These are phyloP conservation scores for Eubasilissa splendida DNA, from an alignment of 2,888 invertebrate species.

Conservation along the genomic window DNA sequence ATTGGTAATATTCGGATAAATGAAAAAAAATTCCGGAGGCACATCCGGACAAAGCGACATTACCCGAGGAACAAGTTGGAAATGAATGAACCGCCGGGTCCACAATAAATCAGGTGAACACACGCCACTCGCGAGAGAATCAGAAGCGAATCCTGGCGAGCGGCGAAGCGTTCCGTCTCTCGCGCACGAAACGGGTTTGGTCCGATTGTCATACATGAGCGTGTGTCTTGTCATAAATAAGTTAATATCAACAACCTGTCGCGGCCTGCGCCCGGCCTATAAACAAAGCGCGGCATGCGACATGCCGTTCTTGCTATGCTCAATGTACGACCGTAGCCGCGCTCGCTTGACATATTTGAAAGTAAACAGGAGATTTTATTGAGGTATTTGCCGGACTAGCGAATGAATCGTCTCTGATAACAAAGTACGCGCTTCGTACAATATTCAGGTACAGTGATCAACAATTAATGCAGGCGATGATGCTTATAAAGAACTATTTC, in stretches of 20 bases:
- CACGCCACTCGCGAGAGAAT: too few relatives aligned
- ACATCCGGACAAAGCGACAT: too few relatives aligned
- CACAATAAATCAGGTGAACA: too few relatives aligned
- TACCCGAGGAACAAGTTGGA: too few relatives aligned
- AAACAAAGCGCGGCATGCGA: constrained; percentile 28
- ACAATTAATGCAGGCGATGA: too few relatives aligned
- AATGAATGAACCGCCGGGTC: too few relatives aligned
- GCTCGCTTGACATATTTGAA: constrained; percentile 24
- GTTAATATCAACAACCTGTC: constrained; percentile 50
- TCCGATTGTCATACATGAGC: constrained; percentile 44
- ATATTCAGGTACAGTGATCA: too few relatives aligned
- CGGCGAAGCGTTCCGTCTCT: constrained; percentile 44
- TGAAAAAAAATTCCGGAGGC: too few relatives aligned
- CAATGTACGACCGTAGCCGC: constrained; percentile 12
- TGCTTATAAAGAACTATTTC: too few relatives aligned
- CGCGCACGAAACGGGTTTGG: constrained; percentile 48
- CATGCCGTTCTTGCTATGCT: constrained; percentile 17
- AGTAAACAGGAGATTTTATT: constrained; percentile 28
- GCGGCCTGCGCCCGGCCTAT: constrained; percentile 51
- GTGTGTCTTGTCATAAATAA: constrained; percentile 43
- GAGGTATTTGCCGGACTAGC: constrained; percentile 18
- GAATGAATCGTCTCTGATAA: constrained; percentile 10
- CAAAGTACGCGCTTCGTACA: neutral
- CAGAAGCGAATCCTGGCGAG: neutral
- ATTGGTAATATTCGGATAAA: too few relatives aligned